Conservation (phyloP, 2,888 invertebrate species). For the Drosophila emarginata region DNA sequence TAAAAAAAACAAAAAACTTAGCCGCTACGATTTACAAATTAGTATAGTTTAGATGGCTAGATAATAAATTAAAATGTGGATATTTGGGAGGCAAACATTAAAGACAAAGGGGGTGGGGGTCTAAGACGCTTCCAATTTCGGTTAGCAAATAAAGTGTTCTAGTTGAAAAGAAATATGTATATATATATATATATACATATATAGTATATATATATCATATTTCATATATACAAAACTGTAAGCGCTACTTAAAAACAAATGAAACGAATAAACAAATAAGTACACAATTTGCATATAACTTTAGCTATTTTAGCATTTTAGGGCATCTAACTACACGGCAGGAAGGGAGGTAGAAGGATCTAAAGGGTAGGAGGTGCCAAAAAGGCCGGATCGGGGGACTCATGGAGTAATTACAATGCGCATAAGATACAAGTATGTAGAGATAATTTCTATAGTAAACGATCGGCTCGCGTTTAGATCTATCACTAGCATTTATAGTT, state of each 20-base stretch:
- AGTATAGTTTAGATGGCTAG: conserved; percentile 53
- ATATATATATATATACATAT: neutral
- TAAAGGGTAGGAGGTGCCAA: conserved; percentile 31
- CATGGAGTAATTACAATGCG: conserved; percentile 71
- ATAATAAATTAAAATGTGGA: conserved; percentile 62
- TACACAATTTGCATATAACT: conserved; percentile 64
- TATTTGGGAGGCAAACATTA: conserved; percentile 20
- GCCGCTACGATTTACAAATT: conserved; percentile 44
- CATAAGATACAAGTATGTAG: conserved; percentile 37
- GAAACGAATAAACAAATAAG: conserved; percentile 64
- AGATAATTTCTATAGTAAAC: conserved; percentile 41
- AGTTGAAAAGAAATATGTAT: neutral
- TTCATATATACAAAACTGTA: conserved; percentile 33
- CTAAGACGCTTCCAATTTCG: conserved; percentile 30
- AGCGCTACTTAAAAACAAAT: conserved; percentile 57
- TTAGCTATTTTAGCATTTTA: conserved; percentile 46
- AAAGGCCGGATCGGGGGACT: conserved; percentile 29
- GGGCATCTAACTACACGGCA: conserved; percentile 11
- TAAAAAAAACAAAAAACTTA: conserved; percentile 47
- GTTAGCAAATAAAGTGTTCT: conserved; percentile 3
- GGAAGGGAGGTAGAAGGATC: neutral
- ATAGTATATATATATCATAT: neutral
- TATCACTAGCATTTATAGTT: conserved; percentile 67
- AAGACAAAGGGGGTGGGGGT: conserved; percentile 18
- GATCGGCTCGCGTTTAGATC: conserved; percentile 52